Conservation (phyloP, 2,888 invertebrate species). For the Oscheius sp. region DNA sequence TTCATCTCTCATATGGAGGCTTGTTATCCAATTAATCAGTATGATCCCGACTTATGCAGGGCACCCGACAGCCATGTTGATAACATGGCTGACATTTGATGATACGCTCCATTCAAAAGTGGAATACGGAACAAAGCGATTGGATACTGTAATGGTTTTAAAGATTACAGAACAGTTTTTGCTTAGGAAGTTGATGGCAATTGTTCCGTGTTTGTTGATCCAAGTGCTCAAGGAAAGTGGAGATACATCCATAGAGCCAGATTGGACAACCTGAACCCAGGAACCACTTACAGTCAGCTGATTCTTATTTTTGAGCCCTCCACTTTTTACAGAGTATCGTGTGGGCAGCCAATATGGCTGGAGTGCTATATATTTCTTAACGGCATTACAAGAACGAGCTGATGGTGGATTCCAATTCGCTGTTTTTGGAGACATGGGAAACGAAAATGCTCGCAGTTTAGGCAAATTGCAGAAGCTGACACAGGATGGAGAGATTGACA, state of each 20-base stretch:
- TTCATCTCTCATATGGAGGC: conserved; percentile 69
- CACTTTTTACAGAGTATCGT: conserved; percentile 49
- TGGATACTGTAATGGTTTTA: conserved; percentile 18
- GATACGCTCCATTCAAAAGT: conserved; percentile 64
- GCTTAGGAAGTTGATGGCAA: conserved; percentile 37
- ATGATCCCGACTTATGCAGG: conserved; percentile 39
- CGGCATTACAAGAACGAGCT: conserved; percentile 40
- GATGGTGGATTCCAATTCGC: conserved; percentile 51
- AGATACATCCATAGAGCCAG: conserved; percentile 66
- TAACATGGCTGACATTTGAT: conserved; percentile 71
- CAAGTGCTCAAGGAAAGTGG: conserved; percentile 40
- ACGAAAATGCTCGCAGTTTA: conserved; percentile 86
- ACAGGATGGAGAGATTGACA: conserved; percentile 78
- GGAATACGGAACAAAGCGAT: conserved; percentile 62
- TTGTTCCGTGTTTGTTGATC: conserved; percentile 60
- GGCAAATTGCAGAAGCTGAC: conserved; percentile 86
- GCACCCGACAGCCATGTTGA: conserved; percentile 49
- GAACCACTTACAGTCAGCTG: conserved; percentile 61
- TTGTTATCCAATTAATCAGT: background rate
- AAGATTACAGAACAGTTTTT: background rate
- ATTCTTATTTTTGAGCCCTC: background rate
- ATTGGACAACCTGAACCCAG: conserved; percentile 56
- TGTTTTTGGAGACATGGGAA: conserved; percentile 59
- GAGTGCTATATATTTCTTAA: conserved; percentile 65
- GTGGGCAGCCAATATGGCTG: conserved; percentile 62